phyloP scores from a whole-genome alignment of 2,113 vertebrate genomes.

The Calypte anna region DNA sequence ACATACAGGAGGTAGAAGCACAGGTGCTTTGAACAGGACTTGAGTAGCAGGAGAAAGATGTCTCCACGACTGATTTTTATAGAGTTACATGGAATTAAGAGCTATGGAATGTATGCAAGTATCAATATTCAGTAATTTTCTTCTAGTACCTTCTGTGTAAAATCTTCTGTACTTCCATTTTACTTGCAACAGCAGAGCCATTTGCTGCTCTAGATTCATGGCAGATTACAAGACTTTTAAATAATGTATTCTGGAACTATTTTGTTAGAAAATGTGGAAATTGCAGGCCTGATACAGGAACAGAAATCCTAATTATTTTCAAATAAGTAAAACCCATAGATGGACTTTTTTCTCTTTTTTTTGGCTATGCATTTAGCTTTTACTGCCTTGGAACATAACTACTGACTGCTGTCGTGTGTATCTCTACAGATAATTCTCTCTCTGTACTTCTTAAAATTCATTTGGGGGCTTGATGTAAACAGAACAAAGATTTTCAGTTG shows the following conservation, averaged over 20 bases:
- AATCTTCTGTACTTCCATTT: neutral
- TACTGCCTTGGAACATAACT: neutral
- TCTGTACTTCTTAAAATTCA: rapidly evolving
- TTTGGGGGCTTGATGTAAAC: neutral
- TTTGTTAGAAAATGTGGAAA: neutral
- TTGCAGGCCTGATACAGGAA: neutral
- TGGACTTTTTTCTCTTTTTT: rapidly evolving
- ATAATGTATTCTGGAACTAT: neutral
- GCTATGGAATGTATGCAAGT: neutral
- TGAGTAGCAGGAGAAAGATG: neutral
- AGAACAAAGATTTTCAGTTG: neutral
- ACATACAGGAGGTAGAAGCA: neutral
- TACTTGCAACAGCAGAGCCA: neutral
- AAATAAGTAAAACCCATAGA: neutral
- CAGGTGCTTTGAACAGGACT: neutral
- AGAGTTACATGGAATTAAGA: neutral
- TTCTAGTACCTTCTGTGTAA: neutral
- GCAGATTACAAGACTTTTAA: neutral
- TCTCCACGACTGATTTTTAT: neutral
- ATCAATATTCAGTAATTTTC: neutral
- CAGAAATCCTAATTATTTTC: neutral
- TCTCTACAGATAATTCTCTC: neutral
- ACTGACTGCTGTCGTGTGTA: neutral
- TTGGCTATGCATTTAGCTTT: neutral
- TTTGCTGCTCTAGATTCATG: neutral